Evolutionary conservation across 2,113 vertebrate species (phyloP), one percentile per base, ranked within the genome.

Genomic region (Neolamprologus kungweensis): DNA sequence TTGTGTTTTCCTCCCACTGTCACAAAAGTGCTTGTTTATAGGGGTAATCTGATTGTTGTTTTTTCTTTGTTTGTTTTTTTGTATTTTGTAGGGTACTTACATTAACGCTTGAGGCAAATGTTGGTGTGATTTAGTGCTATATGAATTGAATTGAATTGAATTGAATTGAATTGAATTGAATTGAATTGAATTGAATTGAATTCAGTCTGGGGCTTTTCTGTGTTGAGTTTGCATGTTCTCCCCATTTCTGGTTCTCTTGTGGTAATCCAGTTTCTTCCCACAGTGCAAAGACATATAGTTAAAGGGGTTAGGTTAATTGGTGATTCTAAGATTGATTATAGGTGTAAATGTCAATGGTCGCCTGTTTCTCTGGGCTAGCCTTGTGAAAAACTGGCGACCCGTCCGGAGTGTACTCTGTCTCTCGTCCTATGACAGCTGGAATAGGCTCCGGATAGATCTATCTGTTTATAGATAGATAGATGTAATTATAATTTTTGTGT

Each of bases 251-350:
- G 31, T 65, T n/a, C 60, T 65, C 31, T 65, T n/a, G 17, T 65
- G 31, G 17, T n/a, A 65, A 65, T 65, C 31, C 0, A 65, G 2
- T 0, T n/a, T 65, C 60, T 0, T 35, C 60, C 5, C 60, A n/a
- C 31, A 3, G 17, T 12, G 60, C 31, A 65, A 65, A 65, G 17
- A 35, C 60, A n/a, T 35, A 35, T n/a, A 65, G 31, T 65, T 65
- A 65, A n/a, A 35, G 60, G 3, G 60, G 31, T 63, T 63, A 35
- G 17, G 17, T 0, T 65, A 1, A 65, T 3, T 35, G 0, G 1
- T n/a, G 31, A 63, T 35, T 63, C 31, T 65, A 65, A 65, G 60
- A 35, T 65, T 65, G 60, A 65, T 65, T 65, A 65, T n/a, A 65
- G 17, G 31, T n/a, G 60, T 65, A 65, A 65, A 65, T 65, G 17